Conservation (phyloP, 1,140 invertebrate species). For the Cherax quadricarinatus region DNA sequence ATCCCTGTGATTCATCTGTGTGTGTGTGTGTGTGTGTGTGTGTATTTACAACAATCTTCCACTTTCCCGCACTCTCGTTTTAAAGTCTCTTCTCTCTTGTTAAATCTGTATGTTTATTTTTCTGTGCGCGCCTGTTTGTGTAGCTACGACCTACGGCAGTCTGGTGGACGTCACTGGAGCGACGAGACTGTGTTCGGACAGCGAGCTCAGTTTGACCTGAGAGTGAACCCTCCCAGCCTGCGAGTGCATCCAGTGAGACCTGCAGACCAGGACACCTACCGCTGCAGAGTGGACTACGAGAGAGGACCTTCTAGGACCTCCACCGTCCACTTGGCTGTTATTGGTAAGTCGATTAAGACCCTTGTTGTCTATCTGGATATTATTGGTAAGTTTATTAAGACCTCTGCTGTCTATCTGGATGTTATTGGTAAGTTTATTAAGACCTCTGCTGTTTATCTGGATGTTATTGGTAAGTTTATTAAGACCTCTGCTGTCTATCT, state of each 20-base stretch:
- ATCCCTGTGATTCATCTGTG: no score
- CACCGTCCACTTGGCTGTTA: conserved; percentile 74
- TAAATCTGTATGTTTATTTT: neutral
- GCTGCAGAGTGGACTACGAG: conserved; percentile 76
- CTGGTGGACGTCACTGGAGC: conserved; percentile 71
- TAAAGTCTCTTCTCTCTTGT: neutral
- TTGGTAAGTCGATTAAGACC: conserved; percentile 73
- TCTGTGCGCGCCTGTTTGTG: neutral
- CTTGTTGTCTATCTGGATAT: conserved; percentile 74
- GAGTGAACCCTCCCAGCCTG: conserved; percentile 73
- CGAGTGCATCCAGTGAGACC: conserved; percentile 74
- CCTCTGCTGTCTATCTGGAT: conserved; percentile 74
- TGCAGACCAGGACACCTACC: conserved; percentile 75
- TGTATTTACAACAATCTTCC: no score
- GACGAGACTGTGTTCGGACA: conserved; percentile 71
- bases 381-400: conserved; percentile 72
- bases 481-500: neutral
- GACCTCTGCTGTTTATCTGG: conserved; percentile 74
- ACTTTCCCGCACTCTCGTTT: neutral
- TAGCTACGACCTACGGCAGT: conserved; percentile 70
- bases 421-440: conserved; percentile 73
- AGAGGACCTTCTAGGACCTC: conserved; percentile 75
- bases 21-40: no score
- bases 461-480: conserved; percentile 73
- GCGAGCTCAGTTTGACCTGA: conserved; percentile 64